Conservation (phyloP, 2,888 invertebrate species). For the Stenodera caucasica region DNA sequence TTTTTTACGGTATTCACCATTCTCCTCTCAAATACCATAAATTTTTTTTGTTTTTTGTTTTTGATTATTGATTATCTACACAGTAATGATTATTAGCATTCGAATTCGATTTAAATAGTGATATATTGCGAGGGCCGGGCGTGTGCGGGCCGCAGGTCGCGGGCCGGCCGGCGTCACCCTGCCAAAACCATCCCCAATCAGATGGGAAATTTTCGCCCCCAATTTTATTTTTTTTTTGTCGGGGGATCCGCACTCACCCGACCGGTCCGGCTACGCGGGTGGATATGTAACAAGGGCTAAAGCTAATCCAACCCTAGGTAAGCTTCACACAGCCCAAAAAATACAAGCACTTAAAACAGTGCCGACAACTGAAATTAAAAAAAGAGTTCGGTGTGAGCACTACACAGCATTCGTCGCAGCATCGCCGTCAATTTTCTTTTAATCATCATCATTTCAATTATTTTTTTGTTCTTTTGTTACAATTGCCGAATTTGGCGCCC, state of each 20-base stretch:
- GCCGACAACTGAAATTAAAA: constrained; percentile 59
- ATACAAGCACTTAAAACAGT: constrained; percentile 70
- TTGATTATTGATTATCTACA: constrained; percentile 59
- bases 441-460: constrained; percentile 9
- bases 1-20: neutral
- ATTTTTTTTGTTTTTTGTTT: neutral
- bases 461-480: neutral
- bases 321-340: constrained; percentile 67
- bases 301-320: constrained; percentile 61
- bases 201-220: no score
- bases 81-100: constrained; percentile 57
- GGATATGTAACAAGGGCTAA: constrained; percentile 61
- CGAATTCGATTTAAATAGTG: constrained; percentile 55
- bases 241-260: constrained; percentile 48
- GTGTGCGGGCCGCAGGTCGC: constrained; percentile 44
- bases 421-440: constrained; percentile 24
- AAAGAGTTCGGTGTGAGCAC: constrained; percentile 58
- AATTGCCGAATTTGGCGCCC: neutral
- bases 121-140: constrained; percentile 51
- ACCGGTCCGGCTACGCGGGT: constrained; percentile 55
- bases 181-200: no score
- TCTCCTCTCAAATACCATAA: neutral
- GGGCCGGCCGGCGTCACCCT: constrained; percentile 44
- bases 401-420: constrained; percentile 51
- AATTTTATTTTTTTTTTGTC: no score